A percentile compares a stretch with the other conserved stretches of the same genome.
Evolutionary conservation across 2,797 vertebrate genomes (phyloP).

Genomic region (Thripadectes ignobilis): DNA sequence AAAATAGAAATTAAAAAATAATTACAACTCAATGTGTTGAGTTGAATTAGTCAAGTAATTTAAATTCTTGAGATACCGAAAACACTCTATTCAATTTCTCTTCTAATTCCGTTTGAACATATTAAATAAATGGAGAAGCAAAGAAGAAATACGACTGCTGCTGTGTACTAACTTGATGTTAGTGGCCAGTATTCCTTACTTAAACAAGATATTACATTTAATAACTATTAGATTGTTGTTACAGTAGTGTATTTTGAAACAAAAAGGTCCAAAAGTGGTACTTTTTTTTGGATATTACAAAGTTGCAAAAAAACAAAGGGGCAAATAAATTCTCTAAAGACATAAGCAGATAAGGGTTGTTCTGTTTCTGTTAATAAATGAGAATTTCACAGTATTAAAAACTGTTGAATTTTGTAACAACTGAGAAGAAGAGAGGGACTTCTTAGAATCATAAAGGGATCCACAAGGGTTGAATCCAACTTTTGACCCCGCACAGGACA

Average conservation of each 20-base stretch:
- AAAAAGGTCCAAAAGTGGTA: not conserved
- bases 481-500: not conserved
- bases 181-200: not conserved
- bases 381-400: not conserved
- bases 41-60: not conserved
- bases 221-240: not conserved
- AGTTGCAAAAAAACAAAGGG: not conserved
- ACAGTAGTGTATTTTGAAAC: not conserved
- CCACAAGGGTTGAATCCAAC: not conserved
- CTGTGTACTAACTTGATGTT: not conserved
- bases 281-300: not conserved
- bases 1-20: not conserved
- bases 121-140: not conserved
- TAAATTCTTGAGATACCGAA: not conserved
- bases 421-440: not conserved
- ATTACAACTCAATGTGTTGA: not conserved
- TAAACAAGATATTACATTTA: not conserved
- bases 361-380: not conserved
- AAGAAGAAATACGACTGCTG: not conserved
- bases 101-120: not conserved
- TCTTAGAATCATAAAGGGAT: not conserved
- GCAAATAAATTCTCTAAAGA: not conserved
- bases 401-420: not conserved
- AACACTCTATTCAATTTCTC: not conserved
- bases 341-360: not conserved